Conservation (phyloP, 2,113 vertebrate genomes). For the Tetrax tetrax region DNA sequence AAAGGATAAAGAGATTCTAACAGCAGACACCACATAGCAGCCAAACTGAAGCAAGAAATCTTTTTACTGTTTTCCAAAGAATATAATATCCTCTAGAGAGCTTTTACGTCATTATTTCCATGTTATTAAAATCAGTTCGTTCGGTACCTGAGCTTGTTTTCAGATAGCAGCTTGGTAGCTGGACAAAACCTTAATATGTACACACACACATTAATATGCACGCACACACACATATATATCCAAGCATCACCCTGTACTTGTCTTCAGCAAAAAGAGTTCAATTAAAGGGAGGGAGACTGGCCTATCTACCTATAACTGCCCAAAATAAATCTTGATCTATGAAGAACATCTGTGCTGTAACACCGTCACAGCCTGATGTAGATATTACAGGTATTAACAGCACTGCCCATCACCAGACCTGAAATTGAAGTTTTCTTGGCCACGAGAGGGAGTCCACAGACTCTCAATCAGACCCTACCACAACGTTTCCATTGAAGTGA, state of each 20-base stretch:
- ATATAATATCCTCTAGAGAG: not conserved
- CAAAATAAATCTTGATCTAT: constrained; percentile 17
- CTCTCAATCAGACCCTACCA: not conserved
- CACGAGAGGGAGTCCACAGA: constrained; percentile 34
- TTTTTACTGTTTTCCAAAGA: not conserved
- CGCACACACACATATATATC: too few relatives aligned
- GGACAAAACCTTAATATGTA: not conserved
- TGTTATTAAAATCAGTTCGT: not conserved
- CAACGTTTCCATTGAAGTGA: not conserved
- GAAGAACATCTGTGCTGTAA: not conserved
- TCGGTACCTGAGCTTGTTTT: not conserved
- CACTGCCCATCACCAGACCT: not conserved
- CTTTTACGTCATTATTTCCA: not conserved
- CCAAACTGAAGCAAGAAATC: not conserved
- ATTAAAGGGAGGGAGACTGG: not conserved
- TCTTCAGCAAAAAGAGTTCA: not conserved
- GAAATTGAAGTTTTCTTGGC: not conserved
- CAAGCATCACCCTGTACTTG: not conserved
- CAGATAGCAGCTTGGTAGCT: not conserved
- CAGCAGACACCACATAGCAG: not conserved
- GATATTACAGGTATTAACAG: not conserved
- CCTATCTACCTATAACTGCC: not conserved
- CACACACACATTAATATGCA: too few relatives aligned
- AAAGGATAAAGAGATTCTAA: not conserved
- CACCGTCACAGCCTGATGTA: not conserved